Percentiles rank a stretch among this genome's conserved stretches.
phyloP scores from a whole-genome alignment of 2,113 vertebrate genomes.

The Sebastes schlegelii region DNA sequence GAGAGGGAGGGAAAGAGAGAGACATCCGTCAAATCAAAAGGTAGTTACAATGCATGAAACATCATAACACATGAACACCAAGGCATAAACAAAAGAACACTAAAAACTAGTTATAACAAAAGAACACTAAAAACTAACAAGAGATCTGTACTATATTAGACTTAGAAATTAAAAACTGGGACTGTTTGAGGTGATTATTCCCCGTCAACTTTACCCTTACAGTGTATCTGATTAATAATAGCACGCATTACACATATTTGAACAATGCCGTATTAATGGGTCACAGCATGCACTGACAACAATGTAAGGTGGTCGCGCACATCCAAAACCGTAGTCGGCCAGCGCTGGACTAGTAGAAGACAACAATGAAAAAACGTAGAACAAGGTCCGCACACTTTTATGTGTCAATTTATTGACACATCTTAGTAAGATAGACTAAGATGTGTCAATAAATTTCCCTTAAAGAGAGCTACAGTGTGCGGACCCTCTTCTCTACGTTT shows the following conservation, averaged over 20 bases:
- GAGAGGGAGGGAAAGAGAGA: conserved; percentile 19
- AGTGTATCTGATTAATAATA: not conserved
- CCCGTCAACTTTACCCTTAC: not conserved
- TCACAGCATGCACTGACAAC: no score
- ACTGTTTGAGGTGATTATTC: not conserved
- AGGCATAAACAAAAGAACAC: not conserved
- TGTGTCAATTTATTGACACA: no score
- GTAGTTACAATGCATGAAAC: not conserved
- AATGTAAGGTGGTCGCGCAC: no score
- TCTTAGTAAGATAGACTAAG: no score
- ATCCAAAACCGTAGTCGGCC: no score
- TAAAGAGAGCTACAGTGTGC: no score
- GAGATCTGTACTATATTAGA: not conserved
- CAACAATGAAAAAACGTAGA: no score
- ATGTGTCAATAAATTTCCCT: no score
- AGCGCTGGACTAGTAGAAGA: no score
- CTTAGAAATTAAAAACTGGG: not conserved
- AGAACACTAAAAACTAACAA: not conserved
- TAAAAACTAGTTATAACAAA: no score
- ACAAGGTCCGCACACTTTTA: no score
- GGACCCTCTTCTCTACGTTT: no score
- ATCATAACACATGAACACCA: not conserved
- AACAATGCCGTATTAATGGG: not conserved
- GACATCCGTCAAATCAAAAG: conserved; percentile 1
- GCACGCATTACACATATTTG: not conserved